phyloP scores from a whole-genome alignment of 2,888 invertebrate genomes.

The Megaustenia siamemsis region DNA sequence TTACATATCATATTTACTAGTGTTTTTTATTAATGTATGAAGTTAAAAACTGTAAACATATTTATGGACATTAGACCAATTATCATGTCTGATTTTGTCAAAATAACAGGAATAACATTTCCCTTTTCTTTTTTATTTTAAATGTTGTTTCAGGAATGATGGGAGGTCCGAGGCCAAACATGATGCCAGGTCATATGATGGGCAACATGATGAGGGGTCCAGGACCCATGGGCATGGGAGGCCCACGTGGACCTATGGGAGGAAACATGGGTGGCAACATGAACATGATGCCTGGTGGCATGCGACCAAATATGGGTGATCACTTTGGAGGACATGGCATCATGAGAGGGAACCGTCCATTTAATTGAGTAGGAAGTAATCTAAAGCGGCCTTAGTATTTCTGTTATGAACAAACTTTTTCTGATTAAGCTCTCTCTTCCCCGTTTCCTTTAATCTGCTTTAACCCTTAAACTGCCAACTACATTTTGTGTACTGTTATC shows the following conservation, averaged over 20 bases:
- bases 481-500: no score
- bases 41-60: no score
- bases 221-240: conserved; percentile 45
- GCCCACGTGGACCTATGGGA: conserved; percentile 22
- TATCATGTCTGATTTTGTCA: not conserved
- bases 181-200: conserved; percentile 49
- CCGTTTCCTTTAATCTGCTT: not conserved
- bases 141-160: conserved; percentile 46
- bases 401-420: not conserved
- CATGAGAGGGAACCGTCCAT: conserved; percentile 47
- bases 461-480: not conserved
- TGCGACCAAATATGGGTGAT: conserved; percentile 43
- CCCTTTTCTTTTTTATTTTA: not conserved
- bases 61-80: no score
- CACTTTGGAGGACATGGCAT: conserved; percentile 37
- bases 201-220: conserved; percentile 46
- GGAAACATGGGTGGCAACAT: conserved; percentile 22
- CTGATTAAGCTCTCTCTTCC: not conserved
- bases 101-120: not conserved
- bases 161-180: conserved; percentile 49
- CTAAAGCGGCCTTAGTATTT: conserved; percentile 44
- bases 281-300: conserved; percentile 42
- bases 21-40: no score
- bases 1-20: no score
- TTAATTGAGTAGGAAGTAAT: conserved; percentile 35